Evolutionary conservation across 2,888 invertebrate genomes (phyloP), one percentile per base, ranked within the genome.

Genomic region (Cynaeus angustus): DNA sequence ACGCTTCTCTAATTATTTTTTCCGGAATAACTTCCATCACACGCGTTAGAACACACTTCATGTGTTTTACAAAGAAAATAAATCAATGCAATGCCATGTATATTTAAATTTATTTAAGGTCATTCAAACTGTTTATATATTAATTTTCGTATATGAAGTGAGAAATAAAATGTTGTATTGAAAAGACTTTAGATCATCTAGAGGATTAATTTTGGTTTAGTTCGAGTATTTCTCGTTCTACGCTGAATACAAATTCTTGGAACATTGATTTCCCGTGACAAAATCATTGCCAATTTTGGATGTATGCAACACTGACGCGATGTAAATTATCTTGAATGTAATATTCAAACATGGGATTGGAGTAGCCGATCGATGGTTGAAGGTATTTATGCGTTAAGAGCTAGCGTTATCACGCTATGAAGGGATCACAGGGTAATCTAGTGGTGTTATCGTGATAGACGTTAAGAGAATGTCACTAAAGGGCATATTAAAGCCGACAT

Each of bases 401-500:
- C 28, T 10, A 9, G 8, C 48, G 48, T 9, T 50, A 50, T 10
- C 48, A 26, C 48, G 21, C 21, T 50, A 50, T 26, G 26, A 14
- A 46, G 21, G 48, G 48, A 50, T 50, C 28, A 28, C 26, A 50
- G 9, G 48, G n/a, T 28, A 50, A 50, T 50, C 48, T 50, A 10
- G 5, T 2, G 26, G 26, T 10, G 9, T 50, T 50, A 50, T 50
- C 48, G 10, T 6, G 48, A 28, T 9, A 16, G 9, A 46, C 10
- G 13, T 5, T 16, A 10, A 50, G 48, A 26, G 10, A 50, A 50
- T 26, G 16, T 33, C 9, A 33, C 33, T 33, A 33, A 33, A 21
- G 7, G n/a, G 33, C 33, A 33, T 7, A 33, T 33, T 33, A 9
- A 33, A 33, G n/a, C 9, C 1, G n/a, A n/a, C 9, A 33, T 33